Conservation (phyloP, 2,113 vertebrate species). For the Chitala chitala region DNA sequence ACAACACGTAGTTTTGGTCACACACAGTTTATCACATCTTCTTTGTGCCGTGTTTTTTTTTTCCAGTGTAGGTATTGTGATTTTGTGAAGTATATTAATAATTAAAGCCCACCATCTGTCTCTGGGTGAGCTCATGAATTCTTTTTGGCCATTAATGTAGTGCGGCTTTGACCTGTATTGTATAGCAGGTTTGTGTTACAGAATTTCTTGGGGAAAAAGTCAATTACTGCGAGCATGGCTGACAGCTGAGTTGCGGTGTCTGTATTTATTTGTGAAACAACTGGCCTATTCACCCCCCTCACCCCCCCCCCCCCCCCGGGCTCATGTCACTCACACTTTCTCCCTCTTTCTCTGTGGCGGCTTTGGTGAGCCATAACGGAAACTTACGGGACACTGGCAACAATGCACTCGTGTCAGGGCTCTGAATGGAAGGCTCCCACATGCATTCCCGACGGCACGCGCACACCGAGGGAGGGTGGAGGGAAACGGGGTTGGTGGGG, state of each 20-base stretch:
- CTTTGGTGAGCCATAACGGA: not conserved
- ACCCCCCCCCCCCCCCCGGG: not conserved
- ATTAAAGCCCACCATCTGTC: conserved; percentile 2
- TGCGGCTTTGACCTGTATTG: not conserved
- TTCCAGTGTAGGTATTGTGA: not conserved
- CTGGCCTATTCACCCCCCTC: not conserved
- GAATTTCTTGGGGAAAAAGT: not conserved
- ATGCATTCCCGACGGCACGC: not conserved
- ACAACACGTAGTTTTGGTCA: too few relatives aligned
- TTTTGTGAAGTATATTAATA: not conserved
- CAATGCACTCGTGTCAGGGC: conserved; percentile 10
- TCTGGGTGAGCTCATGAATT: not conserved
- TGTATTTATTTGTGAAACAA: not conserved
- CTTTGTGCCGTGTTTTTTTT: not conserved
- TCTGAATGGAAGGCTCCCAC: conserved; percentile 16
- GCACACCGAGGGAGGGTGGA: not conserved
- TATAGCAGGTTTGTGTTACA: not conserved
- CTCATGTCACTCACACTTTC: not conserved
- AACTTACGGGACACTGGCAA: not conserved
- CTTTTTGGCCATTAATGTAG: not conserved
- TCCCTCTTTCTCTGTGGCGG: not conserved
- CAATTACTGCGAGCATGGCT: not conserved
- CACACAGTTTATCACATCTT: not conserved
- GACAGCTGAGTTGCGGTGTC: not conserved
- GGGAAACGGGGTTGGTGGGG: not conserved